A percentile compares a stretch with the other conserved stretches of the same genome.
Conservation (phyloP, 2,888 invertebrate species). For the Drosophila monieri region DNA sequence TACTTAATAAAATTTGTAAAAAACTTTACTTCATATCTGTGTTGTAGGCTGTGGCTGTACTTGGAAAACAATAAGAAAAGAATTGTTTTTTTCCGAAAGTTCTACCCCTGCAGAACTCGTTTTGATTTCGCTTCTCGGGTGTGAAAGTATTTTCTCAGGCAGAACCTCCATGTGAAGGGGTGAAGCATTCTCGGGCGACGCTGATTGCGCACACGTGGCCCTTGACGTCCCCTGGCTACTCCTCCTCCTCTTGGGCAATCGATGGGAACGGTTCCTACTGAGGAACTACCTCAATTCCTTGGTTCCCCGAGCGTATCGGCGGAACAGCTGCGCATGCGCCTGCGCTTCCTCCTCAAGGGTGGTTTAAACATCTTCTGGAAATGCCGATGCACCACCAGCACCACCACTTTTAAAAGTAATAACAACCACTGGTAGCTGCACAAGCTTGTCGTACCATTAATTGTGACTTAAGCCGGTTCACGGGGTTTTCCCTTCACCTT, state of each 20-base stretch:
- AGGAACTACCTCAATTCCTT: slow-evolving; percentile 42
- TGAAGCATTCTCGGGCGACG: slow-evolving; percentile 31
- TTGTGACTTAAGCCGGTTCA: slow-evolving; percentile 43
- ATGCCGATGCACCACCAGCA: slow-evolving; percentile 45
- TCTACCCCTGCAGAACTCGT: slow-evolving; percentile 18
- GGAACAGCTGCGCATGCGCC: slow-evolving; percentile 67
- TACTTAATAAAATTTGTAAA: slow-evolving; percentile 27
- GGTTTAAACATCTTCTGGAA: slow-evolving; percentile 40
- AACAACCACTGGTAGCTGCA: slow-evolving; percentile 28
- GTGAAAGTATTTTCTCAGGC: slow-evolving; percentile 38
- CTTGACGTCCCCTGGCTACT: slow-evolving; percentile 1
- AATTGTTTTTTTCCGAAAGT: background rate
- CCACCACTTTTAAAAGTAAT: background rate
- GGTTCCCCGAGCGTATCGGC: slow-evolving; percentile 66
- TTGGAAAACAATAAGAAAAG: background rate
- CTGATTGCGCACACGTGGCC: slow-evolving; percentile 61
- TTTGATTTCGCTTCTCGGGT: slow-evolving; percentile 56
- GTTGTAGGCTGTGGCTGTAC: slow-evolving; percentile 35
- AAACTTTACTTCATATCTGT: background rate
- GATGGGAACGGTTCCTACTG: slow-evolving; percentile 56
- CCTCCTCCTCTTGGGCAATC: slow-evolving; percentile 32
- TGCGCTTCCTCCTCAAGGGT: slow-evolving; percentile 66
- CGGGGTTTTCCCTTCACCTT: slow-evolving; percentile 42
- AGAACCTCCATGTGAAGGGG: slow-evolving; percentile 9
- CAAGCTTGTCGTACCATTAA: slow-evolving; percentile 43